These are phyloP conservation scores for Plemyria rubiginata DNA, from an alignment of 2,888 invertebrate species.

Conservation along the genomic window DNA sequence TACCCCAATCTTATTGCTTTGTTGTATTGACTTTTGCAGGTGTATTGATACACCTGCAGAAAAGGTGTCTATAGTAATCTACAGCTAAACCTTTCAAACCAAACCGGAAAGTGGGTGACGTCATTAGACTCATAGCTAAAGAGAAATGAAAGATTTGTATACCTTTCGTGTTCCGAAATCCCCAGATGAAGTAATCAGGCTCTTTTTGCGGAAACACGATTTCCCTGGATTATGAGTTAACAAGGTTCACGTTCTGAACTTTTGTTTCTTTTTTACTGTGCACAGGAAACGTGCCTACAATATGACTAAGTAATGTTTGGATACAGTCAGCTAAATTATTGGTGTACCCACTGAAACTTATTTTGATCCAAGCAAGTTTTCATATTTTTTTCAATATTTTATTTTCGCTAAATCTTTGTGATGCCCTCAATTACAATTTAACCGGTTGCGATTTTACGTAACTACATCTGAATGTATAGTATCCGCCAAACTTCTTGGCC, in stretches of 20 bases:
- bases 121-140: background rate
- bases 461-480: no score
- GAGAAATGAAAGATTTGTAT: background rate
- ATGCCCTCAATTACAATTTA: no score
- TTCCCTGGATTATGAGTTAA: slow-evolving; percentile 22
- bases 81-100: background rate
- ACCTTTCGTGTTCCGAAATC: background rate
- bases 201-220: slow-evolving; percentile 6
- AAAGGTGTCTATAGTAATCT: no score
- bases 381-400: no score
- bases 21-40: no score
- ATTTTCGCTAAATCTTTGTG: no score
- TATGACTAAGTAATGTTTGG: slow-evolving; percentile 12
- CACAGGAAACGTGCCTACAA: slow-evolving; percentile 25
- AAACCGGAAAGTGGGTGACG: background rate
- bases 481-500: no score
- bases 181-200: background rate
- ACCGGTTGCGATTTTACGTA: no score
- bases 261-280: slow-evolving; percentile 18
- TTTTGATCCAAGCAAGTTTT: no score
- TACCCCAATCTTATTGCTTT: no score
- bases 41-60: no score
- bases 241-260: slow-evolving; percentile 20
- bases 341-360: no score
- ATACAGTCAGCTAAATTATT: slow-evolving; percentile 3